A percentile compares a stretch with the other conserved stretches of the same genome.
Evolutionary conservation across 2,113 vertebrate species (phyloP).

Genomic region (Hippoglossus stenolepis): DNA sequence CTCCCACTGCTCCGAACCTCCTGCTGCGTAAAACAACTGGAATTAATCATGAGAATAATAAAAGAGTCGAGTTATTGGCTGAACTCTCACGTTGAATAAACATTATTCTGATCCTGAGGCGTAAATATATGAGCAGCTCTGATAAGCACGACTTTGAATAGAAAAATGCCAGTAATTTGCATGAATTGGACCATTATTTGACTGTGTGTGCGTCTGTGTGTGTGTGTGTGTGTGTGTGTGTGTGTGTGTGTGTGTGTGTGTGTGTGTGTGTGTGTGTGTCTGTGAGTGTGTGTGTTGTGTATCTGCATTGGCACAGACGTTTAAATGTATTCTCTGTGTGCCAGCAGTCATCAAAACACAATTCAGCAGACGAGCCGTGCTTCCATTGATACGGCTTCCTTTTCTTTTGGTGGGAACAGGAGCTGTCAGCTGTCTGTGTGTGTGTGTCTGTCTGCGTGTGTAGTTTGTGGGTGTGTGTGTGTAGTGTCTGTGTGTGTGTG

Average conservation of each 20-base stretch:
- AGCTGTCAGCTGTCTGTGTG: constrained; percentile 41
- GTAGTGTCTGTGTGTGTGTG: constrained; percentile 1
- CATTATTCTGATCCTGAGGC: constrained; percentile 44
- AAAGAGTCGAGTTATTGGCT: constrained; percentile 12
- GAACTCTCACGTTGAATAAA: constrained; percentile 42
- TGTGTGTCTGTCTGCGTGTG: neutral
- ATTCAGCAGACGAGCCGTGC: constrained; percentile 33
- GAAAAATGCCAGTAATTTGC: constrained; percentile 37
- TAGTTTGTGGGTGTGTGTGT: neutral
- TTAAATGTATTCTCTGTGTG: constrained; percentile 44
- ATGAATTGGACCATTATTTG: constrained; percentile 38
- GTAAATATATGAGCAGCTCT: constrained; percentile 34
- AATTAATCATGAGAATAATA: neutral
- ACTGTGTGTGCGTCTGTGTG: neutral
- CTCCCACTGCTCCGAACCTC: neutral
- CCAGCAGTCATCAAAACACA: constrained; percentile 60
- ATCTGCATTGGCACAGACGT: constrained; percentile 49
- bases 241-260: neutral
- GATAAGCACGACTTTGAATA: constrained; percentile 36
- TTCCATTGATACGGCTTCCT: constrained; percentile 52
- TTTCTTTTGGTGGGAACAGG: neutral
- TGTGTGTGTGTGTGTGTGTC: too few relatives aligned
- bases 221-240: too few relatives aligned
- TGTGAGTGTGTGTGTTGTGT: neutral
- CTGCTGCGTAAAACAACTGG: neutral